phyloP scores from a whole-genome alignment of 1,140 invertebrate species.

The Drosophila ohnishii region DNA sequence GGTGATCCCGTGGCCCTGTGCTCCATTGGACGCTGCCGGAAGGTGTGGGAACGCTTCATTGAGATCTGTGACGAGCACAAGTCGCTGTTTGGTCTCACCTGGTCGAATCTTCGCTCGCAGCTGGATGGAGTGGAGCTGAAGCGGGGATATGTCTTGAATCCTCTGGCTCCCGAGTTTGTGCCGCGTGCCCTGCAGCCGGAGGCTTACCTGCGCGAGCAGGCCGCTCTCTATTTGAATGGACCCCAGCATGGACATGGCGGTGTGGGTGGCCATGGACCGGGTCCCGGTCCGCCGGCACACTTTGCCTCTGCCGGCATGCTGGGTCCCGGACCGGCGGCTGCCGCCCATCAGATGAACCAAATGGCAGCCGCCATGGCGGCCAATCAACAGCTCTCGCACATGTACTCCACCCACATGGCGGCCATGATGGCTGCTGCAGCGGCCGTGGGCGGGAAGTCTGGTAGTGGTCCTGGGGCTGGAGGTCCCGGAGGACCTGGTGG shows the following conservation, averaged over 20 bases:
- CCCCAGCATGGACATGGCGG: slow-evolving; percentile 51
- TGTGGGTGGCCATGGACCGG: slow-evolving; percentile 50
- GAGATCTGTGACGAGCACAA: slow-evolving; percentile 89
- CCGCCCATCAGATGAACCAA: slow-evolving; percentile 70
- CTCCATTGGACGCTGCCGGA: slow-evolving; percentile 92
- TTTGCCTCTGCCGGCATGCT: slow-evolving; percentile 54
- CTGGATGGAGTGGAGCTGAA: slow-evolving; percentile 90
- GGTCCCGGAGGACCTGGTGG: slow-evolving; percentile 34
- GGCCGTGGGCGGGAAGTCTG: slow-evolving; percentile 55
- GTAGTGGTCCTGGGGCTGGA: slow-evolving; percentile 51
- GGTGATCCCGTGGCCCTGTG: slow-evolving; percentile 94
- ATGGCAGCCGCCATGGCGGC: slow-evolving; percentile 73
- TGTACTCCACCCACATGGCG: slow-evolving; percentile 70
- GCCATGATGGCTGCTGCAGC: slow-evolving; percentile 70
- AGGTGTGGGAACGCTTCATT: slow-evolving; percentile 93
- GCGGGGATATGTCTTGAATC: slow-evolving; percentile 91
- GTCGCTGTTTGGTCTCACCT: slow-evolving; percentile 90
- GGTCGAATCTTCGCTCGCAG: slow-evolving; percentile 87
- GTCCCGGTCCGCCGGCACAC: slow-evolving; percentile 54
- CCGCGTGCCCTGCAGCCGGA: slow-evolving; percentile 85
- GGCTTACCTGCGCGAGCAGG: slow-evolving; percentile 81
- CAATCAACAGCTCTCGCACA: slow-evolving; percentile 61
- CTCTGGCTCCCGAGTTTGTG: slow-evolving; percentile 91
- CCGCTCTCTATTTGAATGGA: slow-evolving; percentile 69
- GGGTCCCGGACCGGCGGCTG: slow-evolving; percentile 60